A percentile compares a stretch with the other conserved stretches of the same genome.
phyloP scores from a whole-genome alignment of 2,113 vertebrate species.

The Pelobates fuscus region DNA sequence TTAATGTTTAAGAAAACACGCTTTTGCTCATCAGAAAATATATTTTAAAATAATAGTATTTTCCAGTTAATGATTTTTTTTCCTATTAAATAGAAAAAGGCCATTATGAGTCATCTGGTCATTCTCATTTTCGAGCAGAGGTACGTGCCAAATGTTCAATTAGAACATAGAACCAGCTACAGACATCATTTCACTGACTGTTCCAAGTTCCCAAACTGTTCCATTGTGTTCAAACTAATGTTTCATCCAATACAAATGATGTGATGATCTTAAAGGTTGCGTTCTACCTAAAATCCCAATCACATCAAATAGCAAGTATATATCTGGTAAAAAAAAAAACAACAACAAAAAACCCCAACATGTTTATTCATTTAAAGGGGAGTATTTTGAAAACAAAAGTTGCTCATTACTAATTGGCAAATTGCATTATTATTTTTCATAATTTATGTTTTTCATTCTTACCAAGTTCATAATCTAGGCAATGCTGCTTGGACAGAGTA shows the following conservation, averaged over 20 bases:
- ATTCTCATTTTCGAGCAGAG: neutral
- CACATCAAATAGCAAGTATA: neutral
- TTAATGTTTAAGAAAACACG: too few relatives aligned
- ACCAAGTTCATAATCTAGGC: too few relatives aligned
- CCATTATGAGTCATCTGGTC: neutral
- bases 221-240: neutral
- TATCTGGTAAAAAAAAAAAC: neutral
- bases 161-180: neutral
- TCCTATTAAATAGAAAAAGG: neutral
- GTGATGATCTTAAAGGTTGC: neutral
- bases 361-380: neutral
- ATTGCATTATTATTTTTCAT: too few relatives aligned
- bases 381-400: neutral
- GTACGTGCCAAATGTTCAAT: slow-evolving; percentile 13
- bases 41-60: too few relatives aligned
- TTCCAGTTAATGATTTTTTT: neutral
- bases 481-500: too few relatives aligned
- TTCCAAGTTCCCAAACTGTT: neutral
- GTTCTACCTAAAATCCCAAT: neutral
- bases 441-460: too few relatives aligned
- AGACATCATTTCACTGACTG: neutral
- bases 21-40: too few relatives aligned
- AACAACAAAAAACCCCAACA: too few relatives aligned
- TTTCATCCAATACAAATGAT: neutral
- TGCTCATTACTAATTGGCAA: too few relatives aligned